phyloP scores from a whole-genome alignment of 1,140 invertebrate genomes.

The Zaprionus nigranus region DNA sequence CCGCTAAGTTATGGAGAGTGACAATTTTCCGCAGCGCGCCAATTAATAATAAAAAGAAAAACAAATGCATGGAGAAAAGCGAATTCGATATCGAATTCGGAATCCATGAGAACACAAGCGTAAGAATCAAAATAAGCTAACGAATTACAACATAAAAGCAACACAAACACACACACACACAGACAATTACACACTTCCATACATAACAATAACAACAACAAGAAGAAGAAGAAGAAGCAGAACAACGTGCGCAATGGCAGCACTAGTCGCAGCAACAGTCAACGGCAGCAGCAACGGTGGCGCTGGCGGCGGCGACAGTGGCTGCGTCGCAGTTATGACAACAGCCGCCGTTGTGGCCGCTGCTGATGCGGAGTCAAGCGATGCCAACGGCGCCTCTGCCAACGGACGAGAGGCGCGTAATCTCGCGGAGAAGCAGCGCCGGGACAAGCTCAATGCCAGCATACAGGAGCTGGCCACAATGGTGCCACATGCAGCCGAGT shows the following conservation, averaged over 20 bases:
- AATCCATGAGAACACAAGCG: conserved; percentile 32
- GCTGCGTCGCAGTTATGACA: conserved; percentile 57
- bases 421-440: conserved; percentile 93
- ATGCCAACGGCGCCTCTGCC: conserved; percentile 39
- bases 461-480: conserved; percentile 92
- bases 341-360: conserved; percentile 11
- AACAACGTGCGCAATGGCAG: conserved; percentile 55
- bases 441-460: conserved; percentile 94
- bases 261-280: conserved; percentile 52
- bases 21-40: conserved; percentile 67
- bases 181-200: background rate
- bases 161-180: background rate
- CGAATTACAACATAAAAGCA: conserved; percentile 34
- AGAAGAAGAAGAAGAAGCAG: conserved; percentile 19
- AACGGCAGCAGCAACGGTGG: conserved; percentile 31
- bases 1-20: conserved; percentile 77
- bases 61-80: conserved; percentile 35
- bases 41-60: conserved; percentile 53
- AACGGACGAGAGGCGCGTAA: conserved; percentile 91
- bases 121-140: conserved; percentile 46
- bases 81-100: conserved; percentile 35
- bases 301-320: conserved; percentile 27
- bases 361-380: conserved; percentile 31
- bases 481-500: conserved; percentile 92
- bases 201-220: conserved; percentile 9